Evolutionary conservation across 1,140 invertebrate species (phyloP).

Genomic region (Zaprionus camerounensis): DNA sequence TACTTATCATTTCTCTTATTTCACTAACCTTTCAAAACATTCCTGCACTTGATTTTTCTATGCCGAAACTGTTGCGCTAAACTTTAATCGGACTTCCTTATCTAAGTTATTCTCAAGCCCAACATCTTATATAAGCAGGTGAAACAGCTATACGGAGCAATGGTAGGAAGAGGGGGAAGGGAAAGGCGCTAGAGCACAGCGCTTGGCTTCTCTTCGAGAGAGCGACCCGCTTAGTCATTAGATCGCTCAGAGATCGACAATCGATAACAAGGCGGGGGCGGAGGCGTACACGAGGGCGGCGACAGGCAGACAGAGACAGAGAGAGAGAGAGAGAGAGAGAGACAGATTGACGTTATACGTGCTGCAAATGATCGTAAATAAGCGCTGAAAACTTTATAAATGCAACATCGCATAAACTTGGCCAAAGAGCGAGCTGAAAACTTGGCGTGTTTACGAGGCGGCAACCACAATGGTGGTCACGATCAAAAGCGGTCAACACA

Average conservation of each 20-base stretch:
- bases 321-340: background rate
- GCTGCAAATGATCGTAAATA: slow-evolving; percentile 72
- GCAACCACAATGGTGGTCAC: slow-evolving; percentile 80
- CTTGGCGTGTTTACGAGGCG: slow-evolving; percentile 77
- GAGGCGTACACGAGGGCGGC: slow-evolving; percentile 7
- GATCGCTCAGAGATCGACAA: slow-evolving; percentile 29
- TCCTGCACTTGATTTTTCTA: background rate
- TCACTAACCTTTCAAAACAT: background rate
- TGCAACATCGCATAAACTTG: slow-evolving; percentile 74
- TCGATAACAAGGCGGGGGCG: slow-evolving; percentile 45
- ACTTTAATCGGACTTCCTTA: too few species aligned
- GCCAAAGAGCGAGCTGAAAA: slow-evolving; percentile 40
- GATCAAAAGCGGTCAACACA: slow-evolving; percentile 77
- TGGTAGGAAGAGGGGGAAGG: background rate
- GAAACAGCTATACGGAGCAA: background rate
- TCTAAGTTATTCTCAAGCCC: background rate
- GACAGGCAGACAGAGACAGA: background rate
- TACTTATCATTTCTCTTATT: background rate
- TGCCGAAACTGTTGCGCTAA: too few species aligned
- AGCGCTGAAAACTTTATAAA: slow-evolving; percentile 81
- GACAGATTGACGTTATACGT: slow-evolving; percentile 42
- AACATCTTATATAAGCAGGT: background rate
- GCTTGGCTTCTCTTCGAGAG: slow-evolving; percentile 37
- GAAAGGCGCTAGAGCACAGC: background rate
- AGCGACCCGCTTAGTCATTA: slow-evolving; percentile 15